Percentiles rank a stretch among this genome's conserved stretches.
These are phyloP conservation scores for Caenorhabditis inopinata DNA, from an alignment of 1,140 invertebrate species.

Conservation along the genomic window DNA sequence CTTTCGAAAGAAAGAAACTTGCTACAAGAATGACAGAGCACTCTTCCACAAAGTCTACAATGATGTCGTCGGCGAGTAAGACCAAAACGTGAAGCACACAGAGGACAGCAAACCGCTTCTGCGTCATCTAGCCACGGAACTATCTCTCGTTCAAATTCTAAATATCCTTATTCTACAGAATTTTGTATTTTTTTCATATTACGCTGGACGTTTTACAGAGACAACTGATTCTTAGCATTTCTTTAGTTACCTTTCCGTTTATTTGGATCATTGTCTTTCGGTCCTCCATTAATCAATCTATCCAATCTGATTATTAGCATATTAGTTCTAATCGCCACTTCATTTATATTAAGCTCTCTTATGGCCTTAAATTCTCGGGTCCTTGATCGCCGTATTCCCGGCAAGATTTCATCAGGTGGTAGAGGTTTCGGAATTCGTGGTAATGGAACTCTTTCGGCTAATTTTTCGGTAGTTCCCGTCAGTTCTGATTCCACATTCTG, in stretches of 20 bases:
- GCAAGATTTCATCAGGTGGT: not conserved
- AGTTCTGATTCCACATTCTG: not conserved
- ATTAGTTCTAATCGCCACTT: constrained; percentile 89
- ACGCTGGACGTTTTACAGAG: no score
- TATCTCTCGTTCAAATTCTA: constrained; percentile 77
- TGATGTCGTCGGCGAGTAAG: constrained; percentile 87
- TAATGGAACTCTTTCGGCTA: not conserved
- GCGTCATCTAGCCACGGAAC: constrained; percentile 90
- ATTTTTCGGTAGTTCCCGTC: not conserved
- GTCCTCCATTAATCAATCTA: constrained; percentile 81
- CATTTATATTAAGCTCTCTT: constrained; percentile 76
- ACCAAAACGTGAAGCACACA: constrained; percentile 84
- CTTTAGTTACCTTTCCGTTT: constrained; percentile 77
- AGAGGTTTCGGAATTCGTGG: constrained; percentile 2
- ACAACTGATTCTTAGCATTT: no score
- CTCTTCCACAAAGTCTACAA: constrained; percentile 88
- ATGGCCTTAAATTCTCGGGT: constrained; percentile 74
- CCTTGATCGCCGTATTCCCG: not conserved
- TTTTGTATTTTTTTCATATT: no score
- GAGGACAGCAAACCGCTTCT: constrained; percentile 84
- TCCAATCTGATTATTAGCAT: constrained; percentile 89
- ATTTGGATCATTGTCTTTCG: constrained; percentile 73
- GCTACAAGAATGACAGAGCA: constrained; percentile 91
- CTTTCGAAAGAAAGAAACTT: constrained; percentile 79
- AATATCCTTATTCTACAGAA: no score